phyloP scores from a whole-genome alignment of 2,888 invertebrate species.

The Antheraea yamamai region DNA sequence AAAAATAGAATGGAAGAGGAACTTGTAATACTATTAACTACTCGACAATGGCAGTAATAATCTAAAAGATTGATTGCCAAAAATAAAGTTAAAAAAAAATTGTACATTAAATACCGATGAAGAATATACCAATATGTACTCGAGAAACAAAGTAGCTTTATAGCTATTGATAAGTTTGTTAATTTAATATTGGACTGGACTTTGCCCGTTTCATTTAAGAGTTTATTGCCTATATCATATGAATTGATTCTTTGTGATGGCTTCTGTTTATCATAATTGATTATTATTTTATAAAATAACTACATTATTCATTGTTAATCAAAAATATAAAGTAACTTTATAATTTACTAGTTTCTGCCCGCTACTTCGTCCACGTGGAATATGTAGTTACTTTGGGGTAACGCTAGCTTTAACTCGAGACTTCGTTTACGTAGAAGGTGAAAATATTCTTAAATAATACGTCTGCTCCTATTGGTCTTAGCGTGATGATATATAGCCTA shows the following conservation, averaged over 20 bases:
- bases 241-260: constrained; percentile 3
- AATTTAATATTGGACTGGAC: not conserved
- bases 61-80: no score
- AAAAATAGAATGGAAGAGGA: no score
- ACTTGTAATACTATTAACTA: no score
- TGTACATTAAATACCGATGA: not conserved
- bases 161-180: constrained; percentile 2
- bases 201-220: not conserved
- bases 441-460: no score
- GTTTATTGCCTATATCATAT: constrained; percentile 4
- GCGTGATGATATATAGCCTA: no score
- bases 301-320: not conserved
- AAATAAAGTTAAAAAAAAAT: not conserved
- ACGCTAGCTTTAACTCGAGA: no score
- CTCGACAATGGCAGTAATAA: no score
- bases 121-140: not conserved
- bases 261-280: not conserved
- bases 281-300: not conserved
- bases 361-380: no score
- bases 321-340: not conserved
- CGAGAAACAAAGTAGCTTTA: not conserved
- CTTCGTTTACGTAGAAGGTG: no score
- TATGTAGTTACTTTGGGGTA: not conserved
- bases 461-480: no score
- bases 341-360: not conserved